These are phyloP conservation scores for Tachystola acroxantha DNA, from an alignment of 2,888 invertebrate genomes.

Conservation along the genomic window DNA sequence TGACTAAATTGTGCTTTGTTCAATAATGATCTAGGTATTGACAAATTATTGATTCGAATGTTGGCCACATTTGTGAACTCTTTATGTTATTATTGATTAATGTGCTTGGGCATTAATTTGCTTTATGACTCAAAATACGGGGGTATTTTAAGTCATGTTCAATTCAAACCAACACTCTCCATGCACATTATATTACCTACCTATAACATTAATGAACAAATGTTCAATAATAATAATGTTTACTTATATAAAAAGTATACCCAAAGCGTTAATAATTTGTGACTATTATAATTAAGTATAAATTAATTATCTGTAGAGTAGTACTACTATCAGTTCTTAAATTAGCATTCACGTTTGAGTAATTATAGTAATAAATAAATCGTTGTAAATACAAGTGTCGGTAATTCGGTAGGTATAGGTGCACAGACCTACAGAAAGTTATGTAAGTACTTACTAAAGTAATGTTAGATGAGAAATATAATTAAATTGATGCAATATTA, in stretches of 20 bases:
- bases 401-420: too few species aligned
- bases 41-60: background rate
- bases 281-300: constrained; percentile 13
- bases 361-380: too few species aligned
- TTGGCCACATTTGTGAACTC: background rate
- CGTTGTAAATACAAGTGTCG: too few species aligned
- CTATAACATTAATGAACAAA: constrained; percentile 57
- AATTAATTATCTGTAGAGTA: constrained; percentile 1
- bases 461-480: too few species aligned
- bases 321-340: too few species aligned
- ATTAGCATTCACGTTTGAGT: too few species aligned
- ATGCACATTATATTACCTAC: constrained; percentile 39
- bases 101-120: too few species aligned
- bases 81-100: background rate
- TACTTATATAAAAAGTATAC: constrained; percentile 59
- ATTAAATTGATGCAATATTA: too few species aligned
- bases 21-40: constrained; percentile 48
- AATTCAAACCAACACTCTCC: background rate
- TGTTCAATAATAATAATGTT: constrained; percentile 42
- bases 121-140: too few species aligned
- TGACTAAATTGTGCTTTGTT: constrained; percentile 66
- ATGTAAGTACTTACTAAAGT: too few species aligned
- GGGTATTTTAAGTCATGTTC: too few species aligned
- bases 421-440: too few species aligned
- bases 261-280: constrained; percentile 43